Evolutionary conservation across 2,797 vertebrate species (phyloP).

Genomic region (Tachyglossus aculeatus): DNA sequence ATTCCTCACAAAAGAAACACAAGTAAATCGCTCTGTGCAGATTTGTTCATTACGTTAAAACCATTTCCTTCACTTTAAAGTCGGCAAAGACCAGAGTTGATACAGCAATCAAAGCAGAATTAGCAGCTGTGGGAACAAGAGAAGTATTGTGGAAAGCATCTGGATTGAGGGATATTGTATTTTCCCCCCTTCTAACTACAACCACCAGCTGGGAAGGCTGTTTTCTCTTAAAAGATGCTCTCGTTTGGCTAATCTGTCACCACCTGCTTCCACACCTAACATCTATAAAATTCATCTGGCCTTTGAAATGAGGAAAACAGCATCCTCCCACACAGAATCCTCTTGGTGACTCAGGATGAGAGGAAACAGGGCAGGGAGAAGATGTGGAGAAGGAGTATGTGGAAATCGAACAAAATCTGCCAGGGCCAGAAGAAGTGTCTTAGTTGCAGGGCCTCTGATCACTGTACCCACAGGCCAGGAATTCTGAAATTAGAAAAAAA

Average conservation of each 20-base stretch:
- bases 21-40: neutral
- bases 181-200: neutral
- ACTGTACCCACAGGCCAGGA: neutral
- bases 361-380: neutral
- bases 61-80: conserved; percentile 16
- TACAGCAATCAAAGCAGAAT: neutral
- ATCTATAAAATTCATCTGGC: neutral
- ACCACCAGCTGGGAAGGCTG: neutral
- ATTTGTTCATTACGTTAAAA: conserved; percentile 21
- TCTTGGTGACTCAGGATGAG: neutral
- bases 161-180: neutral
- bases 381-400: too few species aligned
- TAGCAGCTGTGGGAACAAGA: neutral
- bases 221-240: neutral
- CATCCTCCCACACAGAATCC: neutral
- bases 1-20: conserved; percentile 22
- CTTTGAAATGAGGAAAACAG: neutral
- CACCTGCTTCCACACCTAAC: neutral
- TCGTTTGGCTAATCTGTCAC: neutral
- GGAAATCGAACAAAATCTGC: neutral
- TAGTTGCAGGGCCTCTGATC: neutral
- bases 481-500: neutral
- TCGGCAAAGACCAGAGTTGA: conserved; percentile 2
- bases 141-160: neutral
- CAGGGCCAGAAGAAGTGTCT: conserved; percentile 12